phyloP scores from a whole-genome alignment of 2,888 invertebrate genomes.

The Sisyra terminalis region DNA sequence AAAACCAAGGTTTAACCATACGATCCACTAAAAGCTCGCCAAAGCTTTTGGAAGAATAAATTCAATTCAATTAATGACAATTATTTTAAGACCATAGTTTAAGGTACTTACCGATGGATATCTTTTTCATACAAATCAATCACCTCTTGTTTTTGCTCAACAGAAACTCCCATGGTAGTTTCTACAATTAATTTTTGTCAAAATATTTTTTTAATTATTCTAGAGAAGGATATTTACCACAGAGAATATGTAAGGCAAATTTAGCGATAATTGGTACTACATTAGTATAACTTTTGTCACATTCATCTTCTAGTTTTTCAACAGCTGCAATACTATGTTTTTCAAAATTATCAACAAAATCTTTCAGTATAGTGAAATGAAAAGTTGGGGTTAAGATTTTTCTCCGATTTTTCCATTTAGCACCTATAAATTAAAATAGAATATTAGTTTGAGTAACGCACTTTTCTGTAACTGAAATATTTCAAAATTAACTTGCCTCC shows the following conservation, averaged over 20 bases:
- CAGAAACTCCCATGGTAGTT: slow-evolving; percentile 6
- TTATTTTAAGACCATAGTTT: too few species aligned
- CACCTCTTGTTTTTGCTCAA: neutral
- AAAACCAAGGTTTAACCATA: slow-evolving; percentile 3
- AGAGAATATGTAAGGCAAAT: slow-evolving; percentile 34
- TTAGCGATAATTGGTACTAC: slow-evolving; percentile 30
- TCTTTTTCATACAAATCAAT: slow-evolving; percentile 3
- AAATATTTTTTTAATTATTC: neutral
- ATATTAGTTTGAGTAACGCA: too few species aligned
- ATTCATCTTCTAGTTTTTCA: slow-evolving; percentile 18
- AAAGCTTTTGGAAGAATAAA: neutral
- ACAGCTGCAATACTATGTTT: slow-evolving; percentile 24
- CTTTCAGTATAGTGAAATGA: slow-evolving; percentile 27
- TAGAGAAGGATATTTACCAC: slow-evolving; percentile 23
- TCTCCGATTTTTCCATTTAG: slow-evolving; percentile 16
- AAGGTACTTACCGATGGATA: neutral
- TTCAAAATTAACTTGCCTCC: too few species aligned
- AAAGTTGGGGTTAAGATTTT: slow-evolving; percentile 30
- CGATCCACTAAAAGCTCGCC: slow-evolving; percentile 6
- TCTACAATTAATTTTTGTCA: slow-evolving; percentile 3
- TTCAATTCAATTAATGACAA: too few species aligned
- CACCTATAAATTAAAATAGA: too few species aligned
- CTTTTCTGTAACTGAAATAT: too few species aligned
- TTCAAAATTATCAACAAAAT: slow-evolving; percentile 23
- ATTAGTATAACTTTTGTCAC: slow-evolving; percentile 21